A percentile compares a stretch with the other conserved stretches of the same genome.
Conservation (phyloP, 2,797 vertebrate genomes). For the Oreochromis mossambicus region DNA sequence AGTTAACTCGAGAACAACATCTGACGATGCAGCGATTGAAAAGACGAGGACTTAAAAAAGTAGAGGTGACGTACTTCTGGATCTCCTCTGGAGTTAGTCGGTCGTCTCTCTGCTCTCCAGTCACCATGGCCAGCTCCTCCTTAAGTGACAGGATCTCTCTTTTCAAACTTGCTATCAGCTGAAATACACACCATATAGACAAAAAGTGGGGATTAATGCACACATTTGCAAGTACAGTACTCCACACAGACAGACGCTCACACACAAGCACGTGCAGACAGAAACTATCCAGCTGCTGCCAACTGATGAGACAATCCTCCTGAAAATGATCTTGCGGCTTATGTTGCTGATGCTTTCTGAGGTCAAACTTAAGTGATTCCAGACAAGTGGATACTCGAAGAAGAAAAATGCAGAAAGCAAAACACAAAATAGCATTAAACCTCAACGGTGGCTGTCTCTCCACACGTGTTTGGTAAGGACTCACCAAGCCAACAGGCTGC, state of each 20-base stretch:
- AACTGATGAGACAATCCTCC: conserved; percentile 44
- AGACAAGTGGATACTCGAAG: conserved; percentile 36
- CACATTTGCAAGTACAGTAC: background rate
- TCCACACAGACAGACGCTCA: background rate
- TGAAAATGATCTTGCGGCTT: conserved; percentile 30
- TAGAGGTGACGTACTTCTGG: conserved; percentile 72
- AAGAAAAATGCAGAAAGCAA: conserved; percentile 42
- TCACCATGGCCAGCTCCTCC: conserved; percentile 84
- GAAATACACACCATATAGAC: conserved; percentile 9
- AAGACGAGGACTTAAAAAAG: background rate
- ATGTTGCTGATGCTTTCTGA: conserved; percentile 37
- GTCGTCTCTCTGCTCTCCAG: conserved; percentile 80
- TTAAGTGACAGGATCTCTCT: conserved; percentile 86
- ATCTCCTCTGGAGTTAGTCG: conserved; percentile 83
- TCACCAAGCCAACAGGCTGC: conserved; percentile 25
- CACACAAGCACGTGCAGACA: background rate
- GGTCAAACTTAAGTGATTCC: conserved; percentile 51
- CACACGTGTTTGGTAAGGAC: conserved; percentile 29
- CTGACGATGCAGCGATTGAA: background rate
- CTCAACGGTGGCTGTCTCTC: conserved; percentile 32
- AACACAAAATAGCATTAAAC: conserved; percentile 43
- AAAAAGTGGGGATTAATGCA: background rate
- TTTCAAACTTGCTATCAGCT: conserved; percentile 85
- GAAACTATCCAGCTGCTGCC: background rate
- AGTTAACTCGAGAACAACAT: background rate